These are phyloP conservation scores for Pardosa pseudoannulata DNA, from an alignment of 2,888 invertebrate species.

Conservation along the genomic window DNA sequence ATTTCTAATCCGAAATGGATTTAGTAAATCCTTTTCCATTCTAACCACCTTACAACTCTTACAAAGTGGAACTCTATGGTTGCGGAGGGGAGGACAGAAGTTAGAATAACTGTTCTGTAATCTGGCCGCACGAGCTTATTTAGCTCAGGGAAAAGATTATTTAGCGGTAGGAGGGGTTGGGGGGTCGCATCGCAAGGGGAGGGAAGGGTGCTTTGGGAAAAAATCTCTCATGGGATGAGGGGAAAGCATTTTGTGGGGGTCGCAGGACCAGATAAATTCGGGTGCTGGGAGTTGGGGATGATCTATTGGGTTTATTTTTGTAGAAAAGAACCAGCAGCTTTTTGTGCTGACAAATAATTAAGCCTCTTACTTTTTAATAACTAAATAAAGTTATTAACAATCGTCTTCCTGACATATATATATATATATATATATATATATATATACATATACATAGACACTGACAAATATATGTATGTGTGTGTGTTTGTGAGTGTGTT, in stretches of 20 bases:
- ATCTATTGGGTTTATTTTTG: neutral
- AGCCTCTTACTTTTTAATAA: no score
- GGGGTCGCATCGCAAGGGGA: neutral
- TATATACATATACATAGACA: no score
- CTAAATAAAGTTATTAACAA: no score
- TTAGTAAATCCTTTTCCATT: neutral
- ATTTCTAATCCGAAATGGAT: slow-evolving; percentile 3
- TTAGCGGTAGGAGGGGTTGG: slow-evolving; percentile 24
- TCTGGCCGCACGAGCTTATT: slow-evolving; percentile 2
- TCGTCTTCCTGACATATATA: no score
- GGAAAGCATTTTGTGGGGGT: neutral
- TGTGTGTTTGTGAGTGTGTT: no score
- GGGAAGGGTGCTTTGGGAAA: slow-evolving; percentile 53
- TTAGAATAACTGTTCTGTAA: slow-evolving; percentile 8
- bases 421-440: no score
- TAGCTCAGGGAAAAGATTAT: neutral
- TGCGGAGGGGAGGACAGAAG: neutral
- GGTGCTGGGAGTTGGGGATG: slow-evolving; percentile 29
- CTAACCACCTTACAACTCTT: neutral
- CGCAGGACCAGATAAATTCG: slow-evolving; percentile 48
- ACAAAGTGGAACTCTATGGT: neutral
- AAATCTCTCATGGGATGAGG: slow-evolving; percentile 33
- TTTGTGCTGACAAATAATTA: no score
- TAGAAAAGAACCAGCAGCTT: slow-evolving; percentile 24
- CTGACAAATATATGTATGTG: no score